Evolutionary conservation across 2,888 invertebrate species (phyloP).

Genomic region (Amblyteles armatorius): DNA sequence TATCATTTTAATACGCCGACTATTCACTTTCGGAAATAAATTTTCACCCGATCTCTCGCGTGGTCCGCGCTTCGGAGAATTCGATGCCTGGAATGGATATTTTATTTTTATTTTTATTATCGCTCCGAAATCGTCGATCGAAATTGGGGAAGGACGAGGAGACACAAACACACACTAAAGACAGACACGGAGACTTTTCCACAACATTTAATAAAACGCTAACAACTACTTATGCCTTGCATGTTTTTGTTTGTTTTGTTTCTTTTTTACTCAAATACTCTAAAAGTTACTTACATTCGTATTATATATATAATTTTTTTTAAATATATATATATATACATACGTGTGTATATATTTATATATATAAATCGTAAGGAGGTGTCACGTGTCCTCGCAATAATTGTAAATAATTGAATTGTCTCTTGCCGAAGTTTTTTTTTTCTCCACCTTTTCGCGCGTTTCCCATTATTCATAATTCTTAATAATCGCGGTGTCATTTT

Average conservation of each 20-base stretch:
- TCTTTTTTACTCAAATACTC: conserved; percentile 82
- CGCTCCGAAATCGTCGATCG: background rate
- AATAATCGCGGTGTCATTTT: conserved; percentile 12
- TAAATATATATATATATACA: conserved; percentile 63
- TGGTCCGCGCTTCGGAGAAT: too few species aligned
- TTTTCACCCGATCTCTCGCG: too few species aligned
- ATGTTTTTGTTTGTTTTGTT: conserved; percentile 68
- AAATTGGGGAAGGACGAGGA: conserved; percentile 12
- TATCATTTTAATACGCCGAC: too few species aligned
- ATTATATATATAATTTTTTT: conserved; percentile 77
- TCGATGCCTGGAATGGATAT: too few species aligned
- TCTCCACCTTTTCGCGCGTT: conserved; percentile 20
- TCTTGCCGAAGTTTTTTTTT: conserved; percentile 46
- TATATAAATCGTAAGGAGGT: conserved; percentile 75
- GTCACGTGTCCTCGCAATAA: conserved; percentile 77
- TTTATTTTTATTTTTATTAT: background rate
- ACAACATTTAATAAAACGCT: conserved; percentile 84
- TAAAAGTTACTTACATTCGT: conserved; percentile 83
- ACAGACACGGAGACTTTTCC: conserved; percentile 73
- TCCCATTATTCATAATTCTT: conserved; percentile 9
- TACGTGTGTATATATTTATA: conserved; percentile 23
- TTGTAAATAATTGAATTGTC: conserved; percentile 63
- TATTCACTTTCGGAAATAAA: too few species aligned
- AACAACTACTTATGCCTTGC: conserved; percentile 82
- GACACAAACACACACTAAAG: conserved; percentile 59